phyloP scores from a whole-genome alignment of 2,797 vertebrate species.

The Cheirogaleus major region DNA sequence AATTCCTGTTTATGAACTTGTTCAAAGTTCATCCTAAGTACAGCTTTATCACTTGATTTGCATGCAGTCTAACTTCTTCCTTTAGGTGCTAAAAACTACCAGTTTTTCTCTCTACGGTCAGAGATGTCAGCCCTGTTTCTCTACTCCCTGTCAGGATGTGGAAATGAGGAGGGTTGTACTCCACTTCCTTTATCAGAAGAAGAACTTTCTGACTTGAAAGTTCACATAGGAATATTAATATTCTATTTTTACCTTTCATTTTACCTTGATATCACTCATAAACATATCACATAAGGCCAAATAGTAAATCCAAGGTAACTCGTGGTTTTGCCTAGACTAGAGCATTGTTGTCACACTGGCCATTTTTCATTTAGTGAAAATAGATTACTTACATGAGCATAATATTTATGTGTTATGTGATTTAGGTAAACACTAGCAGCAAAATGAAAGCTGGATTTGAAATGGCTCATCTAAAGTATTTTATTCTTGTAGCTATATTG shows the following conservation, averaged over 20 bases:
- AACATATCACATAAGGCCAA: constrained; percentile 2
- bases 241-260: background rate
- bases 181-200: background rate
- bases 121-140: background rate
- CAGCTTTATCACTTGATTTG: constrained; percentile 37
- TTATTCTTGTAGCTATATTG: background rate
- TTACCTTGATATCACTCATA: background rate
- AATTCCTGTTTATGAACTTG: background rate
- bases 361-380: constrained; percentile 5
- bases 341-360: background rate
- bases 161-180: background rate
- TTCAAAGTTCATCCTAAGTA: constrained; percentile 13
- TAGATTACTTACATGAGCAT: background rate
- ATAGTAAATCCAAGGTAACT: constrained; percentile 21
- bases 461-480: background rate
- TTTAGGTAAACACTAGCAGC: background rate
- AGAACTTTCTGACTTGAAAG: constrained; percentile 31
- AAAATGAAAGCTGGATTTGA: background rate
- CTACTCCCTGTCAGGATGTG: background rate
- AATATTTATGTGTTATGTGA: background rate
- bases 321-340: background rate
- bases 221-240: constrained; percentile 26
- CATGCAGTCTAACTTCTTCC: background rate
- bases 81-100: background rate
- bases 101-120: background rate